Conservation (phyloP, 2,888 invertebrate genomes). For the Cataglyphis cursor region DNA sequence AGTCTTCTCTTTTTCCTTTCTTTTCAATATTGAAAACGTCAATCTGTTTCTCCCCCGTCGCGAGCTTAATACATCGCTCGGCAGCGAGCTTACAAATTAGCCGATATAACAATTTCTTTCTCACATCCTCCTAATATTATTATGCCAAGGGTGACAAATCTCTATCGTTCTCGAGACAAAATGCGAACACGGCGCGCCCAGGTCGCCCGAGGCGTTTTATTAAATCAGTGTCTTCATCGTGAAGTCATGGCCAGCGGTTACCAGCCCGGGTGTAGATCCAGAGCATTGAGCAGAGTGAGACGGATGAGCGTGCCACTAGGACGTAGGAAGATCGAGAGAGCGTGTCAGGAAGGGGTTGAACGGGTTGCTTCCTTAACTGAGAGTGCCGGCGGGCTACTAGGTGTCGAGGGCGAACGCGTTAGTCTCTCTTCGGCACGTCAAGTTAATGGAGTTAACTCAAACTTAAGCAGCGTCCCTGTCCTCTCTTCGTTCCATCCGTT, state of each 20-base stretch:
- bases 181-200: slow-evolving; percentile 46
- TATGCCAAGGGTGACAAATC: slow-evolving; percentile 50
- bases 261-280: slow-evolving; percentile 44
- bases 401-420: slow-evolving; percentile 45
- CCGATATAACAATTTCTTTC: slow-evolving; percentile 54
- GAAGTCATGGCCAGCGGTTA: slow-evolving; percentile 74
- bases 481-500: slow-evolving; percentile 41
- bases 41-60: slow-evolving; percentile 33
- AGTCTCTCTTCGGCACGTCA: slow-evolving; percentile 59
- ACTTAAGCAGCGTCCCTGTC: slow-evolving; percentile 63
- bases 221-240: slow-evolving; percentile 74
- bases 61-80: slow-evolving; percentile 22
- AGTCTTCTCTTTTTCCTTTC: background rate
- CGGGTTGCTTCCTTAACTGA: slow-evolving; percentile 58
- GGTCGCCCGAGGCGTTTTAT: slow-evolving; percentile 62
- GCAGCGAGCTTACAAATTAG: slow-evolving; percentile 49
- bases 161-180: slow-evolving; percentile 45
- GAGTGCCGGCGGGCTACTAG: slow-evolving; percentile 46
- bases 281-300: slow-evolving; percentile 27
- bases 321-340: slow-evolving; percentile 7
- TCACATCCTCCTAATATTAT: slow-evolving; percentile 35
- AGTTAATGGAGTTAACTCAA: slow-evolving; percentile 76
- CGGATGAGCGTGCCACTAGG: slow-evolving; percentile 31
- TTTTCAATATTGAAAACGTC: slow-evolving; percentile 34
- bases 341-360: slow-evolving; percentile 46